These are phyloP conservation scores for Anodontia alba DNA, from an alignment of 2,888 invertebrate genomes.

Conservation along the genomic window DNA sequence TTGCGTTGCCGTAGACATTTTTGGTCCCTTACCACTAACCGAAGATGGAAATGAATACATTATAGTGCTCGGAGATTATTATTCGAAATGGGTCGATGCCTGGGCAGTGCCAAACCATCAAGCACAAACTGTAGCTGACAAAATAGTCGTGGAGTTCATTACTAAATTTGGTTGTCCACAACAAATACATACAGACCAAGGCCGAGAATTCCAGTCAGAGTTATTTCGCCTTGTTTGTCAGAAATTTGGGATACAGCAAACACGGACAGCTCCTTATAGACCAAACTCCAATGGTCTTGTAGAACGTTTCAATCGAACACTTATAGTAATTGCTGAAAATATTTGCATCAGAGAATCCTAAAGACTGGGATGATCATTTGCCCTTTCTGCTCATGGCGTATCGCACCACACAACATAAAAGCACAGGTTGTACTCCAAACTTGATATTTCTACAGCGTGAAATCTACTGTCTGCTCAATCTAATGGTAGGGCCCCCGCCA, in stretches of 20 bases:
- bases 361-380: too few species aligned
- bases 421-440: too few species aligned
- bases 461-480: slow-evolving; percentile 33
- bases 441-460: slow-evolving; percentile 38
- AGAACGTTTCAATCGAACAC: slow-evolving; percentile 40
- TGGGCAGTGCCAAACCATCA: slow-evolving; percentile 22
- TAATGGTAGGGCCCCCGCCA: too few species aligned
- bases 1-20: too few species aligned
- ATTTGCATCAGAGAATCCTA: slow-evolving; percentile 38
- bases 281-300: too few species aligned
- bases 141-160: slow-evolving; percentile 20
- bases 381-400: too few species aligned
- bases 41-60: slow-evolving; percentile 29
- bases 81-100: too few species aligned
- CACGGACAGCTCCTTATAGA: slow-evolving; percentile 42
- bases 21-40: slow-evolving; percentile 26
- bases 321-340: slow-evolving; percentile 32
- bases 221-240: too few species aligned
- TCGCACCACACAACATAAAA: slow-evolving; percentile 35
- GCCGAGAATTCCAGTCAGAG: too few species aligned
- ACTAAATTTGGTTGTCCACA: slow-evolving; percentile 41
- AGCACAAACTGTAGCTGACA: slow-evolving; percentile 25
- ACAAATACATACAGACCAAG: too few species aligned
- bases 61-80: too few species aligned
- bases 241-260: too few species aligned